Conservation (phyloP, 2,888 invertebrate species). For the Herminia tarsipennalis region DNA sequence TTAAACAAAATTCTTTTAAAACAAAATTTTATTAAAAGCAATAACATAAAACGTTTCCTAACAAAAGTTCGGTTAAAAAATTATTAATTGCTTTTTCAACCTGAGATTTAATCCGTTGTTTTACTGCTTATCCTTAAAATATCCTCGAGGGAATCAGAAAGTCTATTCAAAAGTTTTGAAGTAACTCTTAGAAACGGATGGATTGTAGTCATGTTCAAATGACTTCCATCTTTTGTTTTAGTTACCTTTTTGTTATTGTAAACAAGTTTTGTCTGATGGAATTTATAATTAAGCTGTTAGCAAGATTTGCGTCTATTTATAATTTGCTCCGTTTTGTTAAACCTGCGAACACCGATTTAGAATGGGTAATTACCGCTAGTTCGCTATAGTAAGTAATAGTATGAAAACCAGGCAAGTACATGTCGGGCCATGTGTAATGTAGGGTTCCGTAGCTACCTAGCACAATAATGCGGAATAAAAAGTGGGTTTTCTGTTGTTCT, state of each 20-base stretch:
- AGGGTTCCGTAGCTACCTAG: no score
- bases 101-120: constrained; percentile 10
- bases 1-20: no score
- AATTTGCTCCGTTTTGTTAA: no score
- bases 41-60: constrained; percentile 1
- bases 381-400: no score
- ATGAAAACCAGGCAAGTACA: no score
- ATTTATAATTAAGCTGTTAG: constrained; percentile 1
- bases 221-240: constrained; percentile 10
- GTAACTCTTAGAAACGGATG: constrained; percentile 8
- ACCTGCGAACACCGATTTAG: no score
- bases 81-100: constrained; percentile 6
- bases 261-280: constrained; percentile 1
- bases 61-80: background rate
- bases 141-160: constrained; percentile 5
- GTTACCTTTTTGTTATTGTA: constrained; percentile 7
- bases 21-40: no score
- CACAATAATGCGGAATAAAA: no score
- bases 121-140: constrained; percentile 9
- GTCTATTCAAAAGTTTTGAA: constrained; percentile 17
- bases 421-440: no score
- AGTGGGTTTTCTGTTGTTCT: no score
- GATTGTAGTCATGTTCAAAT: constrained; percentile 4
- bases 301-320: no score
- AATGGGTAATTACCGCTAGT: no score